Conservation (phyloP, 2,113 vertebrate genomes). For the Carassius carassius region DNA sequence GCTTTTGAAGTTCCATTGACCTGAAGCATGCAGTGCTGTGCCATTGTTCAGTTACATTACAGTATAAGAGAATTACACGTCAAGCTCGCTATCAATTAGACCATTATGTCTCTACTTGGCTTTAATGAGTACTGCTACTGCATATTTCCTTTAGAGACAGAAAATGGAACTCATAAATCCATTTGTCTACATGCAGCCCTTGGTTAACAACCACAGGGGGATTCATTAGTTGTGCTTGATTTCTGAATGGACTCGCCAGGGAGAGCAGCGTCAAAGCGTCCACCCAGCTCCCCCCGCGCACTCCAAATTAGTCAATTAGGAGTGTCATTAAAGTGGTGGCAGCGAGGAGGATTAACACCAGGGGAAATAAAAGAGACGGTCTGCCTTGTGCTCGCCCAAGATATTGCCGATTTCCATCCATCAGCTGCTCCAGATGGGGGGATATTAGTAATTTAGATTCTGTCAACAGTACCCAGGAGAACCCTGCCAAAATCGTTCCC, state of each 20-base stretch:
- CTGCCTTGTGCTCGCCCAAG: conserved; percentile 55
- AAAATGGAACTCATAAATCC: conserved; percentile 43
- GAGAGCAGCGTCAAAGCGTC: conserved; percentile 48
- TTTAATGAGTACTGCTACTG: conserved; percentile 41
- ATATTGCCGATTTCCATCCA: conserved; percentile 61
- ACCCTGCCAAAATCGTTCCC: conserved; percentile 58
- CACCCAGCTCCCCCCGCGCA: conserved; percentile 47
- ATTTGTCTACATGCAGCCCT: conserved; percentile 50
- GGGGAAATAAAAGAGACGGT: conserved; percentile 62
- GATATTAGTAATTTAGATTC: conserved; percentile 64
- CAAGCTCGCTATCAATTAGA: conserved; percentile 32
- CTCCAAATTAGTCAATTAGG: conserved; percentile 64
- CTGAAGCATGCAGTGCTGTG: background rate
- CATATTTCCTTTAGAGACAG: conserved; percentile 26
- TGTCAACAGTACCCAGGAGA: conserved; percentile 60
- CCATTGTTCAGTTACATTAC: conserved; percentile 10
- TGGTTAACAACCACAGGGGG: conserved; percentile 49
- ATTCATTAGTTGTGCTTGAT: conserved; percentile 58
- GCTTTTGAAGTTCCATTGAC: background rate
- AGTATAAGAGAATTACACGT: conserved; percentile 14
- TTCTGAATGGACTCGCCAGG: conserved; percentile 51
- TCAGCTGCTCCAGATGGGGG: conserved; percentile 60
- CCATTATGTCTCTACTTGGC: conserved; percentile 23
- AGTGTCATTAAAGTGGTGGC: conserved; percentile 59
- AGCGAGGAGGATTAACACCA: conserved; percentile 55